phyloP scores from a whole-genome alignment of 2,888 invertebrate genomes.

The Scaptomyza tumidula region DNA sequence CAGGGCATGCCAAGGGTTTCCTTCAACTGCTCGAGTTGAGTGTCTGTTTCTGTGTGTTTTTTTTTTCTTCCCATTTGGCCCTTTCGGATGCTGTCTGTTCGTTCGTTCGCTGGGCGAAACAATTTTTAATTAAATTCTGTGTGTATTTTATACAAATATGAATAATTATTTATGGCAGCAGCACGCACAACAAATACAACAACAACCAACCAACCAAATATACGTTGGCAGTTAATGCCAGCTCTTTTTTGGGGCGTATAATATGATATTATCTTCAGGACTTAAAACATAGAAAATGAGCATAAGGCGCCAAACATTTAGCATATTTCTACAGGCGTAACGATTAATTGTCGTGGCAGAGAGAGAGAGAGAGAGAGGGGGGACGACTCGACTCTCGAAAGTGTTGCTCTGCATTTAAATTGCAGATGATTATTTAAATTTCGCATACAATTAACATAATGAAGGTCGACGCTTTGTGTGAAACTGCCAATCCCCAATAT shows the following conservation, averaged over 20 bases:
- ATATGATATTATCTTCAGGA: slow-evolving; percentile 71
- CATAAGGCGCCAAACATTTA: slow-evolving; percentile 67
- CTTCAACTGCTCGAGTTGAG: slow-evolving; percentile 14
- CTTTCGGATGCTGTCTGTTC: slow-evolving; percentile 8
- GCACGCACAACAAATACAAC: slow-evolving; percentile 22
- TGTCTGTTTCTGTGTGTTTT: slow-evolving; percentile 14
- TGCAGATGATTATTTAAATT: slow-evolving; percentile 80
- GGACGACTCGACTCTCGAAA: too few relatives aligned
- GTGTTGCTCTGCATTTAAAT: slow-evolving; percentile 80
- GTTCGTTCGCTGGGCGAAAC: slow-evolving; percentile 45
- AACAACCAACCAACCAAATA: slow-evolving; percentile 27
- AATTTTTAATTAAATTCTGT: slow-evolving; percentile 81
- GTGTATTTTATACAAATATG: slow-evolving; percentile 80
- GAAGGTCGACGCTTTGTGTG: slow-evolving; percentile 60
- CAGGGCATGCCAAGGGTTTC: slow-evolving; percentile 7
- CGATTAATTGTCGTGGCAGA: slow-evolving; percentile 72
- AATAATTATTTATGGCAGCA: slow-evolving; percentile 80
- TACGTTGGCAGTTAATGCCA: slow-evolving; percentile 72
- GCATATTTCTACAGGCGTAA: slow-evolving; percentile 64
- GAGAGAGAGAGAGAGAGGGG: not conserved
- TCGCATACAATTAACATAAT: slow-evolving; percentile 79
- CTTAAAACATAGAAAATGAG: slow-evolving; percentile 74
- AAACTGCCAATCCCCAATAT: not conserved
- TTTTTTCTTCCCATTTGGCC: not conserved
- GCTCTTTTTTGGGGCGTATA: slow-evolving; percentile 26